Conservation (phyloP, 2,113 vertebrate genomes). For the Agapornis roseicollis region DNA sequence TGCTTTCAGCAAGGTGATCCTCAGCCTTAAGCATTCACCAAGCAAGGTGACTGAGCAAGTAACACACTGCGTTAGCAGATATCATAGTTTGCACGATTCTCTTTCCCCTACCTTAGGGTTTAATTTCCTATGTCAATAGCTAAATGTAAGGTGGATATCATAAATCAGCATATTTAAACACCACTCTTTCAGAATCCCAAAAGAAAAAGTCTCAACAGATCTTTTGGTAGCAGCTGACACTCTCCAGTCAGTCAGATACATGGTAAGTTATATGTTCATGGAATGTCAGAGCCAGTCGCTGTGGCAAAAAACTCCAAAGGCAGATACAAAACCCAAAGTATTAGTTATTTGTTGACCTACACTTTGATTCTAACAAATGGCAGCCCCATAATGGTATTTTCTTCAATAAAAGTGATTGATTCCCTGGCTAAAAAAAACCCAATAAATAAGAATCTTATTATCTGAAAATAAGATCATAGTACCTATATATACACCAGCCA, state of each 20-base stretch:
- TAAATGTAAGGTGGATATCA: not conserved
- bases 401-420: not conserved
- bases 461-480: not conserved
- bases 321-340: not conserved
- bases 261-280: not conserved
- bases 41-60: not conserved
- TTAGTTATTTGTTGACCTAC: not conserved
- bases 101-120: not conserved
- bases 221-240: not conserved
- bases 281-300: not conserved
- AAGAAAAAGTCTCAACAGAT: not conserved
- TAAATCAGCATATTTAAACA: not conserved
- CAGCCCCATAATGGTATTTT: not conserved
- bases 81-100: not conserved
- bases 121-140: not conserved
- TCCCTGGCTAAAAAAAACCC: not conserved
- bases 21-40: not conserved
- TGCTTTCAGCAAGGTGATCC: not conserved
- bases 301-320: not conserved
- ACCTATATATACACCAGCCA: not conserved
- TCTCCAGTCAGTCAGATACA: not conserved
- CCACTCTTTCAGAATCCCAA: not conserved
- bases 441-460: not conserved
- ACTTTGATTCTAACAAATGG: not conserved
- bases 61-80: not conserved